Conservation (phyloP, 2,888 invertebrate species). For the Phytoseiulus persimilis region DNA sequence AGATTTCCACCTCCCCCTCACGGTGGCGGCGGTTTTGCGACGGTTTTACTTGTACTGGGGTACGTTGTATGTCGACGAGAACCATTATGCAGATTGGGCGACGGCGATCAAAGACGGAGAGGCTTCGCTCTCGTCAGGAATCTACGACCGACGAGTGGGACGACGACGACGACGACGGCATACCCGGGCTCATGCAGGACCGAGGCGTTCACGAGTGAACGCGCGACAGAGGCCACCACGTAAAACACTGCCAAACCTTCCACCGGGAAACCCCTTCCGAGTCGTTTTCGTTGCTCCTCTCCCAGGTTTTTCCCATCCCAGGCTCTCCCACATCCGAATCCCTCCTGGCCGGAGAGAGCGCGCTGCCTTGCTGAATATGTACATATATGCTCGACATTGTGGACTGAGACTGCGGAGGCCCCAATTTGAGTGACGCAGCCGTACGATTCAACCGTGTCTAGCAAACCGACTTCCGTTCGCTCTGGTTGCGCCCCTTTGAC, state of each 20-base stretch:
- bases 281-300: no score
- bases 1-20: background rate
- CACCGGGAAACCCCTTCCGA: background rate
- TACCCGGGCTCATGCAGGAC: background rate
- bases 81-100: constrained; percentile 5
- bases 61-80: background rate
- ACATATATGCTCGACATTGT: background rate
- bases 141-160: background rate
- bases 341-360: background rate
- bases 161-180: background rate
- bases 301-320: background rate
- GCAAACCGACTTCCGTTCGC: background rate
- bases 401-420: background rate
- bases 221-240: background rate
- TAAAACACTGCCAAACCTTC: background rate
- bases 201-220: background rate
- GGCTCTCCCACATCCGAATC: background rate
- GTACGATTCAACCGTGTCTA: background rate
- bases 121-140: background rate
- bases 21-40: background rate
- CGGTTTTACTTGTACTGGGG: background rate
- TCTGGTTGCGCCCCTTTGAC: background rate
- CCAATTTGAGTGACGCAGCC: background rate
- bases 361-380: background rate
- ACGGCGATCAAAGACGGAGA: background rate